A percentile compares a stretch with the other conserved stretches of the same genome.
Evolutionary conservation across 2,113 vertebrate genomes (phyloP).

Genomic region (Pelodiscus sinensis): DNA sequence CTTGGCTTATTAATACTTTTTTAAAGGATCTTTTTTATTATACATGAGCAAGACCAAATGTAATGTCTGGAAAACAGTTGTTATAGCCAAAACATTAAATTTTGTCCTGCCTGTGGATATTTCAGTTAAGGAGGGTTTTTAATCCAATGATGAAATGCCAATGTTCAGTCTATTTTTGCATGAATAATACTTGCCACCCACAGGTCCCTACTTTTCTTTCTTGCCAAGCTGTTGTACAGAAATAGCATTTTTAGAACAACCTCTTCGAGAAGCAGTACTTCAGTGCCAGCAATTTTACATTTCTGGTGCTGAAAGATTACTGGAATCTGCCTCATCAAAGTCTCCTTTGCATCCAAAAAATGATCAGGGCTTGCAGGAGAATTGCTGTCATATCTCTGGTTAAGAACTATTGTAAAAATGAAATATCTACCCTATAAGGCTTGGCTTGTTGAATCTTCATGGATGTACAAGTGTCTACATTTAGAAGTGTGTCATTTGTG

Average conservation of each 20-base stretch:
- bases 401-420: conserved; percentile 37
- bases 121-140: conserved; percentile 48
- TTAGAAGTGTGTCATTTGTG: not conserved
- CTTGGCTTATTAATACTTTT: conserved; percentile 34
- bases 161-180: conserved; percentile 75
- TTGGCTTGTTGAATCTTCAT: not conserved
- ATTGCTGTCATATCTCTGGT: conserved; percentile 38
- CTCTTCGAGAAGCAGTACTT: conserved; percentile 69
- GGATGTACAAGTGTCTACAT: not conserved
- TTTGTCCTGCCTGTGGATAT: conserved; percentile 63
- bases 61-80: conserved; percentile 54
- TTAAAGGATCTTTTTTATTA: conserved; percentile 55
- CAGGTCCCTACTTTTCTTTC: conserved; percentile 66
- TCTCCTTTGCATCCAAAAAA: conserved; percentile 31
- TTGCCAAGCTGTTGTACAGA: conserved; percentile 76
- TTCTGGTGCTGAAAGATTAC: conserved; percentile 73
- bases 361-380: conserved; percentile 13
- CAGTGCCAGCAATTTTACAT: conserved; percentile 70
- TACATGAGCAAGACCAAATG: conserved; percentile 55
- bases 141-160: conserved; percentile 68
- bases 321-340: conserved; percentile 56
- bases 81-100: conserved; percentile 68
- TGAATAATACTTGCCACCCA: conserved; percentile 76
- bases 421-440: not conserved
- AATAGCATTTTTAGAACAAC: conserved; percentile 71